Evolutionary conservation across 2,797 vertebrate genomes (phyloP), one percentile per base, ranked within the genome.

Genomic region (Megalops cyprinoides): DNA sequence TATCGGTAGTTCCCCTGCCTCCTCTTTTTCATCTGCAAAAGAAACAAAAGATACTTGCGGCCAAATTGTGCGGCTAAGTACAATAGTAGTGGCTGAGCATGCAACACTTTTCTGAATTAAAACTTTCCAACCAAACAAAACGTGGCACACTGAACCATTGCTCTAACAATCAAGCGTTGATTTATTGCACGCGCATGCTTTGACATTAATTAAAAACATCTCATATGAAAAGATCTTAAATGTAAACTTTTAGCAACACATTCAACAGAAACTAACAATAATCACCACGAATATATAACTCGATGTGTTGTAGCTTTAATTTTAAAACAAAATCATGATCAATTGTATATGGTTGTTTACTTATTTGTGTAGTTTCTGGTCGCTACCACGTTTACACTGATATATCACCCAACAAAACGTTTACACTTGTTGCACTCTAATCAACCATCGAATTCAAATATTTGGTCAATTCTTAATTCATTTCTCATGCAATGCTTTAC

Each of bases 1-100:
- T 84, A 71, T 79, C 56, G 82, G 76, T 85, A 81, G 85, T 81
- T 62, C 77, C 79, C 84, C 82, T 82, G 79, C 82, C 79, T 73
- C 89, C 85, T 86, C 69, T 44, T 60, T 89, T 83, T 89, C 92
- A 94, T 93, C 94, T 93, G 86, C 28, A 89, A 85, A 90, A 48
- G 55, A 78, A 90, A 4, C 86, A 84, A 84, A 74, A 31, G 55
- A 28, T 53, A 28, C 51, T 75, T 80, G 51, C 74, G 74, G 46
- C 31, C n/a, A 74, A 25, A 73, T 15, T 49, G 25, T 42, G 25
- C 15, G 46, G 37, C 65, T 25, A 60, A 67, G 31, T 31, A 25
- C 15, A 74, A 34, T 37, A 71, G 39, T 53, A 71, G 34, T 53
- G 23, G 51, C 78, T 42, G 67, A 56, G 78, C 37, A 34, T 31